Conservation (phyloP, 1,140 invertebrate species). For the Goniozus legneri region DNA sequence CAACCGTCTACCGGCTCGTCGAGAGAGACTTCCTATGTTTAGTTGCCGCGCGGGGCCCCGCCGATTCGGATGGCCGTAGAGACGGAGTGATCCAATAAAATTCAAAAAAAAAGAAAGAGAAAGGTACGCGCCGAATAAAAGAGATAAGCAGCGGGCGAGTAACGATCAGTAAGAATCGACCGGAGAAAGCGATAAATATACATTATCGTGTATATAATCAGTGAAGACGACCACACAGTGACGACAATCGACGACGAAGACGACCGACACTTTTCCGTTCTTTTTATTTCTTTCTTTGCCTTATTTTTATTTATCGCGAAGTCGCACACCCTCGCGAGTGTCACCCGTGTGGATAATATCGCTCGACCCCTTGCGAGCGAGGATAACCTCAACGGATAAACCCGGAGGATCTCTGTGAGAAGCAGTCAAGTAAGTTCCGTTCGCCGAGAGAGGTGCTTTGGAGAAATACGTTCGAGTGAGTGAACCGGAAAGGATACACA, state of each 20-base stretch:
- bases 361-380: no score
- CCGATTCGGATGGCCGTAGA: conserved; percentile 45
- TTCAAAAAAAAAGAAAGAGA: conserved; percentile 21
- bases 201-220: neutral
- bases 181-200: neutral
- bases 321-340: no score
- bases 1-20: conserved; percentile 1
- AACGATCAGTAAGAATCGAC: neutral
- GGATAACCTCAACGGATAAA: no score
- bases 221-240: conserved; percentile 22
- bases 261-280: neutral
- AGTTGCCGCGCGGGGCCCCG: conserved; percentile 55
- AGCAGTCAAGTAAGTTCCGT: no score
- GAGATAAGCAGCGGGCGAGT: conserved; percentile 3
- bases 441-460: no score
- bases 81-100: conserved; percentile 7
- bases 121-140: conserved; percentile 18
- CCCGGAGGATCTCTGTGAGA: no score
- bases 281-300: no score
- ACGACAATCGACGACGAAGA: conserved; percentile 27
- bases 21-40: conserved; percentile 45
- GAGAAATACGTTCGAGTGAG: no score
- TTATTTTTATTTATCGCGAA: no score
- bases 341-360: no score
- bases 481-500: no score